These are phyloP conservation scores for Nyctereutes procyonoides DNA, from an alignment of 2,113 vertebrate species.

Conservation along the genomic window DNA sequence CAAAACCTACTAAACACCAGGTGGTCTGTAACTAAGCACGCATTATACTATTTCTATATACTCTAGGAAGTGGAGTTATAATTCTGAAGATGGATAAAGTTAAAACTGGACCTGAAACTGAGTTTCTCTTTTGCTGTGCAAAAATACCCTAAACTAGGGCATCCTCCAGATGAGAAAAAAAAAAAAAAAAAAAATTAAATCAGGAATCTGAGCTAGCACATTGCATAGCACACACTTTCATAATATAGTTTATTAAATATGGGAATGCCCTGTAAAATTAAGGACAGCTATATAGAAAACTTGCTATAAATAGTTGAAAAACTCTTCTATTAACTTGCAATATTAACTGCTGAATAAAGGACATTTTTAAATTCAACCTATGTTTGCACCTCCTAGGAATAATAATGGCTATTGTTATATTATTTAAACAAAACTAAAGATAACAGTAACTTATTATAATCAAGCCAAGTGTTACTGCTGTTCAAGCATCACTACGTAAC, in stretches of 20 bases:
- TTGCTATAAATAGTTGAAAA: background rate
- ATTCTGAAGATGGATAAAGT: background rate
- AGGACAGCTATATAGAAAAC: background rate
- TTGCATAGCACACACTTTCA: background rate
- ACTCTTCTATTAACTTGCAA: conserved; percentile 11
- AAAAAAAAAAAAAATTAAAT: background rate
- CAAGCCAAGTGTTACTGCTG: background rate
- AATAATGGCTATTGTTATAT: conserved; percentile 24
- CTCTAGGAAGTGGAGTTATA: background rate
- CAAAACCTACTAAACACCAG: background rate
- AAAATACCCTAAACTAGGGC: background rate
- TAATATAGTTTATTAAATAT: background rate
- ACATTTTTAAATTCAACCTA: conserved; percentile 49
- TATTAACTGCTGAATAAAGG: conserved; percentile 44
- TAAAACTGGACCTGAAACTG: background rate
- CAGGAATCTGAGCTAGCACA: background rate
- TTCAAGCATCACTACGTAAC: background rate
- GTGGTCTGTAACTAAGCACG: background rate
- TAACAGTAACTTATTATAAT: conserved; percentile 56
- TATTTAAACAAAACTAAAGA: conserved; percentile 47
- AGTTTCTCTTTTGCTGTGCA: background rate
- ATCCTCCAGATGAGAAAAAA: background rate
- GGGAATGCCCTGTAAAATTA: background rate
- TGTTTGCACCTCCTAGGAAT: conserved; percentile 29
- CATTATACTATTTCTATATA: background rate